These are phyloP conservation scores for Plectus sambesii DNA, from an alignment of 1,140 invertebrate genomes.

Conservation along the genomic window DNA sequence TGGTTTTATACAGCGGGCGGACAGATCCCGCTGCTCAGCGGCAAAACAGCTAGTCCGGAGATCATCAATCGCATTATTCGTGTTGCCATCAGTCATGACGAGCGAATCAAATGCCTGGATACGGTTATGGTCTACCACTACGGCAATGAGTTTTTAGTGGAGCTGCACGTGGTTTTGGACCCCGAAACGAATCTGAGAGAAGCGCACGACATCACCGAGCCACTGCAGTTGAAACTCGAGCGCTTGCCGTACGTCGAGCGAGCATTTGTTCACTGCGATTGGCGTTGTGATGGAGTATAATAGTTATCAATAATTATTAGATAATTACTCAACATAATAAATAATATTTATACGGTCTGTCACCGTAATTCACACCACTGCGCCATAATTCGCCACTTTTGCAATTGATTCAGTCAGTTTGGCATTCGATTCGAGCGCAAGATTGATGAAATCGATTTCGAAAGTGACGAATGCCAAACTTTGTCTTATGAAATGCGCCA, in stretches of 20 bases:
- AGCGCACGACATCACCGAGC: conserved; percentile 48
- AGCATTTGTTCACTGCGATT: conserved; percentile 49
- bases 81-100: conserved; percentile 46
- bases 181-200: conserved; percentile 42
- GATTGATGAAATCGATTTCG: no score
- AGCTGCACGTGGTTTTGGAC: conserved; percentile 27
- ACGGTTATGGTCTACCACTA: conserved; percentile 51
- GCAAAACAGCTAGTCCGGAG: conserved; percentile 27
- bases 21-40: conserved; percentile 20
- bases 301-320: no score
- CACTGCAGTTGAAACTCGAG: conserved; percentile 48
- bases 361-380: no score
- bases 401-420: no score
- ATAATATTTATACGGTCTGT: no score
- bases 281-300: conserved; percentile 42
- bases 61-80: conserved; percentile 43
- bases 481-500: no score
- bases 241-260: conserved; percentile 46
- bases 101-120: conserved; percentile 47
- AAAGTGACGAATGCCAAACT: no score
- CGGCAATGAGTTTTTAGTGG: conserved; percentile 43
- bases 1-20: conserved; percentile 32
- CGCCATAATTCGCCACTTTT: no score
- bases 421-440: no score
- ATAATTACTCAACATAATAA: no score